Evolutionary conservation across 2,113 vertebrate genomes (phyloP).

Genomic region (Sigmodon hispidus): DNA sequence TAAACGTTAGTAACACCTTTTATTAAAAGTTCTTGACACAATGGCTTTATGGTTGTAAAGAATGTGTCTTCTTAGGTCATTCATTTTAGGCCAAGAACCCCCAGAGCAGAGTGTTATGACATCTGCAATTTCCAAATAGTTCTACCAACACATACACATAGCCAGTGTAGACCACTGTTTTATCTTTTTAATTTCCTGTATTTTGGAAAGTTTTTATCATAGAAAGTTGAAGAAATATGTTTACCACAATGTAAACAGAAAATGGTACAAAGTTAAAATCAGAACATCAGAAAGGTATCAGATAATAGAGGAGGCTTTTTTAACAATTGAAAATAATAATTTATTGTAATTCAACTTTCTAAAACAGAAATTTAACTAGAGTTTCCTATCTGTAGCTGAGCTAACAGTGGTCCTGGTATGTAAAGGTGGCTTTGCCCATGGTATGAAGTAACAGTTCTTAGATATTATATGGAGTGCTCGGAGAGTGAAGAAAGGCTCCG

Average conservation of each 20-base stretch:
- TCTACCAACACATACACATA: not conserved
- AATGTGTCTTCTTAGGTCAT: not conserved
- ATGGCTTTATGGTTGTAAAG: not conserved
- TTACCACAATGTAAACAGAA: constrained; percentile 8
- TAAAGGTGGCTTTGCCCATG: not conserved
- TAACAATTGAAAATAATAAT: constrained; percentile 20
- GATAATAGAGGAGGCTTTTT: not conserved
- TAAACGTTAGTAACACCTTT: not conserved
- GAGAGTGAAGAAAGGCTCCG: not conserved
- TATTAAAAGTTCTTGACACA: not conserved
- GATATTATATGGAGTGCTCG: not conserved
- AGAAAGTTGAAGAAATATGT: constrained; percentile 5
- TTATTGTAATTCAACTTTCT: constrained; percentile 22
- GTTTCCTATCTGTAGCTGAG: not conserved
- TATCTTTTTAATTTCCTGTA: not conserved
- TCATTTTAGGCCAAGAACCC: not conserved
- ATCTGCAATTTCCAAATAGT: not conserved
- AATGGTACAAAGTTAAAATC: not conserved
- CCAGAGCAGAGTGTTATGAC: not conserved
- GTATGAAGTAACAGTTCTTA: constrained; percentile 2
- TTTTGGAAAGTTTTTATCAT: constrained; percentile 41
- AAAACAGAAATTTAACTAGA: not conserved
- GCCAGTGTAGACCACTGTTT: not conserved
- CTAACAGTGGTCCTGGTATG: not conserved
- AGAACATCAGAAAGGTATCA: not conserved